These are phyloP conservation scores for Drosophila subpulchrella DNA, from an alignment of 1,140 invertebrate genomes.

Conservation along the genomic window DNA sequence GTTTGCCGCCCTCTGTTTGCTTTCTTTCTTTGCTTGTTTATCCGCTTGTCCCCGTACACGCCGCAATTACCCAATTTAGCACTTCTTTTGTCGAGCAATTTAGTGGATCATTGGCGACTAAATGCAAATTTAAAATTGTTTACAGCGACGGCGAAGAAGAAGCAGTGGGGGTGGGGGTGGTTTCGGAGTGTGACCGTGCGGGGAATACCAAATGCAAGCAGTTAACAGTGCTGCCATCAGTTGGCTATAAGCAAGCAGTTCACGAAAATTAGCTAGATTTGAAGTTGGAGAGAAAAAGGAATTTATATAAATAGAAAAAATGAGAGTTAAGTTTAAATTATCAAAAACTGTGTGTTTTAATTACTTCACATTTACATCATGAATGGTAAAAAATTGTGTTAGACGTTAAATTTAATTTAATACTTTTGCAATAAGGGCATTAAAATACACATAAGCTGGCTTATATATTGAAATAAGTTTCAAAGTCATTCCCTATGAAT, in stretches of 20 bases:
- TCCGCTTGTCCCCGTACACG: neutral
- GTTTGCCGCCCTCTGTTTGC: slow-evolving; percentile 13
- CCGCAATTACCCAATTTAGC: slow-evolving; percentile 31
- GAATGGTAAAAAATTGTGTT: no score
- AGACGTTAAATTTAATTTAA: no score
- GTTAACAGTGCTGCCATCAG: neutral
- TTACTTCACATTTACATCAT: no score
- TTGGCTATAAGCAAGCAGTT: neutral
- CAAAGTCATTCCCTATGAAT: no score
- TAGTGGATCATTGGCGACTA: slow-evolving; percentile 21
- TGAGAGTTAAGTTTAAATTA: no score
- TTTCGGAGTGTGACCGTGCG: slow-evolving; percentile 5
- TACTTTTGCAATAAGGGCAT: no score
- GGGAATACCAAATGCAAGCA: slow-evolving; percentile 1
- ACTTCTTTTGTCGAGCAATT: slow-evolving; percentile 31
- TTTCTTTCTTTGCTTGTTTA: neutral
- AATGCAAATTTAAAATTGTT: slow-evolving; percentile 48
- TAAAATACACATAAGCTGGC: no score
- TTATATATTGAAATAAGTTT: no score
- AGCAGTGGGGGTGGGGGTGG: slow-evolving; percentile 3
- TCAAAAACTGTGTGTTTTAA: no score
- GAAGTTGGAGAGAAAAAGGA: neutral
- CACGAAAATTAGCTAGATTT: neutral
- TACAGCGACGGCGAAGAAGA: slow-evolving; percentile 15
- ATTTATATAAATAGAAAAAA: no score